Percentiles rank a stretch among this genome's conserved stretches.
Evolutionary conservation across 2,888 invertebrate genomes (phyloP).

Genomic region (Chrysotoxum bicinctum): DNA sequence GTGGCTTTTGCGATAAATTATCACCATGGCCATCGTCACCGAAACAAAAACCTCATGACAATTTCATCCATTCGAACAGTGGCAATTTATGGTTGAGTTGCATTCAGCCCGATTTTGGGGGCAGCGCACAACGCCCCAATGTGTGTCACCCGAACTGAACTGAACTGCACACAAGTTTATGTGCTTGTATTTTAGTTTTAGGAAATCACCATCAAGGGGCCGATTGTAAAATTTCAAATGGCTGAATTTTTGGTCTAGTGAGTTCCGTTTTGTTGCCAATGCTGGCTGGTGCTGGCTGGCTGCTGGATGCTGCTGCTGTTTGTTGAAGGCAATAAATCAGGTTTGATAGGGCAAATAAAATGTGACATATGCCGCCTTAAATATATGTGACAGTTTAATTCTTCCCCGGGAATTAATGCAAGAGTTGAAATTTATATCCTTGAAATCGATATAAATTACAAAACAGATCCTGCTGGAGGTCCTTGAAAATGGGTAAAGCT

Average conservation of each 20-base stretch:
- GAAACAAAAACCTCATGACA: constrained; percentile 73
- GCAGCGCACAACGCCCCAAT: constrained; percentile 17
- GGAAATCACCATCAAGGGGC: constrained; percentile 72
- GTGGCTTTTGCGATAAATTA: constrained; percentile 70
- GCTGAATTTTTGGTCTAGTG: constrained; percentile 55
- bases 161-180: constrained; percentile 24
- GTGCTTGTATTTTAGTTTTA: constrained; percentile 52
- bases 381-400: constrained; percentile 76
- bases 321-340: constrained; percentile 72
- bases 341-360: constrained; percentile 75
- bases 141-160: constrained; percentile 9
- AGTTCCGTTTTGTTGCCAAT: constrained; percentile 39
- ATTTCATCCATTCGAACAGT: constrained; percentile 72
- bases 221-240: constrained; percentile 71
- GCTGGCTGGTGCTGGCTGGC: not conserved
- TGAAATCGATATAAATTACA: constrained; percentile 73
- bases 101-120: constrained; percentile 46
- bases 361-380: constrained; percentile 75
- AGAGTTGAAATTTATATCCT: constrained; percentile 71
- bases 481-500: constrained; percentile 44
- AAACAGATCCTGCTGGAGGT: constrained; percentile 51
- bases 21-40: constrained; percentile 72
- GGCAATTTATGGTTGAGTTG: constrained; percentile 71
- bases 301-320: constrained; percentile 38
- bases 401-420: constrained; percentile 73